Percentiles rank a stretch among this genome's conserved stretches.
Conservation (phyloP, 37 sponge, comb jelly and placozoan species). For the Ephydatia muelleri region DNA sequence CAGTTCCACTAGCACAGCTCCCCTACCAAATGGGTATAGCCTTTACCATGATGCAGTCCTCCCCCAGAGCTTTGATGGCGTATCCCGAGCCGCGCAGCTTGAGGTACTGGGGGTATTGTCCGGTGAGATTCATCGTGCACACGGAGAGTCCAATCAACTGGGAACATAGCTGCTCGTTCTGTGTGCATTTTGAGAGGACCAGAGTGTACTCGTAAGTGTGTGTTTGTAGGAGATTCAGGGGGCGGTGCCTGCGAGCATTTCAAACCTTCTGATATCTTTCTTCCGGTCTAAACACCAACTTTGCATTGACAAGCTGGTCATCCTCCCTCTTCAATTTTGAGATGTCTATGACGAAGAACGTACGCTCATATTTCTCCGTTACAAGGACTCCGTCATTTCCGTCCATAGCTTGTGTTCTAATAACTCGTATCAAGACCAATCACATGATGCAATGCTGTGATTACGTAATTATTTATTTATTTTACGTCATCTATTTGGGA, state of each 20-base stretch:
- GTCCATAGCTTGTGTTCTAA: neutral
- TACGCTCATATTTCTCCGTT: conserved; percentile 14
- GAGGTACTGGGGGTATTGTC: conserved; percentile 43
- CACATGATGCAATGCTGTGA: no score
- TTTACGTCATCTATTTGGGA: no score
- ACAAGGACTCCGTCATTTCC: neutral
- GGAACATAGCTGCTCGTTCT: conserved; percentile 50
- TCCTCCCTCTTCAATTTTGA: conserved; percentile 46
- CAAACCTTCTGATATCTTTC: conserved; percentile 44
- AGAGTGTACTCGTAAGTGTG: no score
- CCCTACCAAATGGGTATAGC: neutral
- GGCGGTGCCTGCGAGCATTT: no score
- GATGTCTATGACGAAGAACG: conserved; percentile 66
- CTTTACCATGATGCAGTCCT: conserved; percentile 55
- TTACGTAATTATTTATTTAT: no score
- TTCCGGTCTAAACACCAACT: conserved; percentile 57
- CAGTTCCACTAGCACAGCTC: neutral
- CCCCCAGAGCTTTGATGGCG: conserved; percentile 41
- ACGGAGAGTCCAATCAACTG: conserved; percentile 52
- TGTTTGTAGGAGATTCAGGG: no score
- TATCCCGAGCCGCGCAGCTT: conserved; percentile 20
- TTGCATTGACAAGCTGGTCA: conserved; percentile 62
- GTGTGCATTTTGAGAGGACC: neutral
- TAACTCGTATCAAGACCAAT: no score
- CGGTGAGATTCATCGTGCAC: conserved; percentile 29